Evolutionary conservation across 2,888 invertebrate species (phyloP), one percentile per base, ranked within the genome.

Genomic region (Thera obeliscata): DNA sequence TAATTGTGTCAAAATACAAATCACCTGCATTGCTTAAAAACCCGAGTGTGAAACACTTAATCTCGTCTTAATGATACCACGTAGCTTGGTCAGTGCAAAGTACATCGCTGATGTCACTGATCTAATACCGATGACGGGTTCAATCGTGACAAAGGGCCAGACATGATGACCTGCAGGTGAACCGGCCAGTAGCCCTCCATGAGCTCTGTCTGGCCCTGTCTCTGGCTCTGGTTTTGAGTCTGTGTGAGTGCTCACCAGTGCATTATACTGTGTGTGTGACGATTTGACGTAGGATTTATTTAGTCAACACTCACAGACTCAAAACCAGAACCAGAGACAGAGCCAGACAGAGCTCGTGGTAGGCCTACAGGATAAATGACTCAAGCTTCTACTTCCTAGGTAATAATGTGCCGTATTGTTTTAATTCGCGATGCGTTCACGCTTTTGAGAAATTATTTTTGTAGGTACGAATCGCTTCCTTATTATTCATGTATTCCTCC

Each of bases 131-230:
- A 76, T 9, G 63, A 66, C 69, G 54, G 61, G 48, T 57, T 59
- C 57, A 69, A 61, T 76, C 77, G 74, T 80, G 80, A 78, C 76
- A 61, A 67, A 74, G 63, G 69, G 64, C 74, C 65, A 64, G 9
- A 52, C 41, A 62, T 41, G 7, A 66, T 71, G 60, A 63, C 63
- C 71, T 60, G 11, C 43, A 54, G 74, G 69, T 78, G 74, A 76
- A 62, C 64, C 63, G 59, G 60, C 56, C 56, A 22, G 22, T 22
- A 22, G 22, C 22, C 22, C 22, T 22, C 22, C 22, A 22, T 22
- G 22, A 22, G 22, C 22, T 22, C 22, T 22, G 22, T 22, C 22
- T 22, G 22, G 22, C 22, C 1, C 22, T 22, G 0, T 22, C 22
- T 22, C 22, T 22, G 22, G 22, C 22, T 22, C 22, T 22, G 22